Base-by-base conservation (phyloP, 2,113 vertebrate genomes). In the Eclectus roratus region DNA sequence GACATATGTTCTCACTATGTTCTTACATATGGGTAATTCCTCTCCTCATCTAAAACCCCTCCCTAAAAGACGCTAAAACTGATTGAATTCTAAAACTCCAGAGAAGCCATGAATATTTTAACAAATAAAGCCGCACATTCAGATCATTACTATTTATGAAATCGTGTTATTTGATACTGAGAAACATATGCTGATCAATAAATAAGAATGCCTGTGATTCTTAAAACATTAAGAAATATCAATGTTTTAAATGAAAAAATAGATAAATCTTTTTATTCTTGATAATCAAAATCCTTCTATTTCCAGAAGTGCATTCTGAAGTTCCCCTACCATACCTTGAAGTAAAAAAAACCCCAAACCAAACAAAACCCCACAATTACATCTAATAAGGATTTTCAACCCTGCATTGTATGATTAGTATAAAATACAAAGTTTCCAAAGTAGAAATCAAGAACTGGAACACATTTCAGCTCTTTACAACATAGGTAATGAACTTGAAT, bases 1-100 rank as follows among this genome's bases (percentile, higher is more conserved):
- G 82, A 86, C 90, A 96, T 97, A 97, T 96, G 94, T 95, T 93
- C 88, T 90, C 94, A 90, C 94, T 86, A 78, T 92, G 94, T 76
- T 86, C 60, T 91, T 95, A 83, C 94, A 95, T 93, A 96, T 93
- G 93, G 91, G 52, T 72, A 89, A 93, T 92, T 94, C 80, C 91
- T 87, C 77, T 84, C 94, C 92, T 85, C 81, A 91, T 96, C 69
- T 88, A 88, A 94, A 92, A 90, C 85, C 69, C 35, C 84, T 83
- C 63, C 63, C 58, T 82, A 93, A 85, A 74, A 91, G 68, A 95
- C 7, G 47, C 46, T 65, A 86, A 90, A 94, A 80, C 43, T 80
- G 71, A 88, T 39, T 83, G 76, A 91, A 93, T 84, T 88, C 19
- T 88, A 71, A 95, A 97, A 79, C 61, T 60, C 76, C 28, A 56